Base-by-base conservation (phyloP, 1,140 invertebrate species). In the Microplitis mediator region DNA sequence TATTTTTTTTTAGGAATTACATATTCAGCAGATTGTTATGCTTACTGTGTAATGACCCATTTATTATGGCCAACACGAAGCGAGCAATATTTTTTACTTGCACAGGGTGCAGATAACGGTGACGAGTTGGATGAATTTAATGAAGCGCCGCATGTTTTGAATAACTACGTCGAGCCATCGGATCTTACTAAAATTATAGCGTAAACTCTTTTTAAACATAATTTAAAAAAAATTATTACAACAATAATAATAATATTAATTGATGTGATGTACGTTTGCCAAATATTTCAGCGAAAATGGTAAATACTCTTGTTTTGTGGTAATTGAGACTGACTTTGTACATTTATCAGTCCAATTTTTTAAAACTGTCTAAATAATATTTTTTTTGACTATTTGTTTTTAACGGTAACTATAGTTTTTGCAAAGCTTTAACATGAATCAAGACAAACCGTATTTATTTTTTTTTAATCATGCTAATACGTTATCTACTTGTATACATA, bases 1-100 rank as follows among this genome's bases (percentile, higher is more conserved):
- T 69, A 64, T 76, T 74, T 34, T 11, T 52, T 73, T 75, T 74
- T 75, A 97, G 97, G 95, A 80, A 97, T 98, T 76, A 96, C 95
- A 45, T 96, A 97, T 82, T 96, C 95, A 45, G 96, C 95, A 1
- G 96, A 98, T 82, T 97, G 96, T 84, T 90, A 98, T 75, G 96
- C 96, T 16, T 97, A 96, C 85, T 95, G 94, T 79, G 93, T 97
- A 4, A 95, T 98, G 93, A 92, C 96, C 0, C 96, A 98, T 85
- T 88, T 98, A 65, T 87, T 98, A 70, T 98, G 96, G 96, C 97
- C 96, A 14, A 95, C 95, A 56, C 88, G 95, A 72, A 95, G 94
- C 36, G 94, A 97, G 76, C 94, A 97, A 84, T 97, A 97, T 88
- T 93, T 97, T 79, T 88, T 96, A 60, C 86, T 97, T 3, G 91